These are phyloP conservation scores for Papilio dardanus DNA, from an alignment of 1,140 invertebrate genomes.

Conservation along the genomic window DNA sequence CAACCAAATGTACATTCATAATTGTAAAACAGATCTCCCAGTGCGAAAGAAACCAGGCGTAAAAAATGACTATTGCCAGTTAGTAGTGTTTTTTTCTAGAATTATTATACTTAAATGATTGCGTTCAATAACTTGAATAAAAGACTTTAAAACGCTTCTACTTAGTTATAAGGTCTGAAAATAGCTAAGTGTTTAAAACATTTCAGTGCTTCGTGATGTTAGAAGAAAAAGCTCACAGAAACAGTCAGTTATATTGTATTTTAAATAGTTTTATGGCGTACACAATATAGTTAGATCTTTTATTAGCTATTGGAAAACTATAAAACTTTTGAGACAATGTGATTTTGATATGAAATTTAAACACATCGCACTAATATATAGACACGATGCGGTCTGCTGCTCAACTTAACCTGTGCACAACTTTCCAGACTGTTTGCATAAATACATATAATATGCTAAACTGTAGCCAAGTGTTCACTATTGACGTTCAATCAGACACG, in stretches of 20 bases:
- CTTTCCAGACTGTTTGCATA: constrained; percentile 16
- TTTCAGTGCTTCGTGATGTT: too few relatives aligned
- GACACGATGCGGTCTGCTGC: constrained; percentile 5
- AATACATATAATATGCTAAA: not conserved
- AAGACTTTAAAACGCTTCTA: too few relatives aligned
- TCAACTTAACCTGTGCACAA: not conserved
- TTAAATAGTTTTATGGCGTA: not conserved
- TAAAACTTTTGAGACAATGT: constrained; percentile 18
- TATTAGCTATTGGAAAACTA: constrained; percentile 19
- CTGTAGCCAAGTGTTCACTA: not conserved
- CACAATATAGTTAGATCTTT: not conserved
- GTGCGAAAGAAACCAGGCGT: not conserved
- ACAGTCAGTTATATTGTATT: too few relatives aligned
- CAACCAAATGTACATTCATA: not conserved
- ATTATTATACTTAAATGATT: too few relatives aligned
- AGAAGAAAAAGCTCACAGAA: too few relatives aligned
- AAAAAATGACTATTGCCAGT: not conserved
- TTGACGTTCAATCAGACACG: constrained; percentile 4
- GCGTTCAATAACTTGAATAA: too few relatives aligned
- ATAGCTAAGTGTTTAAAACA: too few relatives aligned
- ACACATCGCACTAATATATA: constrained; percentile 15
- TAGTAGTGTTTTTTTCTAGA: too few relatives aligned
- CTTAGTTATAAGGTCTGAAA: too few relatives aligned
- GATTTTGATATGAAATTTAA: constrained; percentile 20
- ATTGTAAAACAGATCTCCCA: not conserved